Base-by-base conservation (phyloP, 2,797 vertebrate genomes). In the Hippopotamyrus pictus region DNA sequence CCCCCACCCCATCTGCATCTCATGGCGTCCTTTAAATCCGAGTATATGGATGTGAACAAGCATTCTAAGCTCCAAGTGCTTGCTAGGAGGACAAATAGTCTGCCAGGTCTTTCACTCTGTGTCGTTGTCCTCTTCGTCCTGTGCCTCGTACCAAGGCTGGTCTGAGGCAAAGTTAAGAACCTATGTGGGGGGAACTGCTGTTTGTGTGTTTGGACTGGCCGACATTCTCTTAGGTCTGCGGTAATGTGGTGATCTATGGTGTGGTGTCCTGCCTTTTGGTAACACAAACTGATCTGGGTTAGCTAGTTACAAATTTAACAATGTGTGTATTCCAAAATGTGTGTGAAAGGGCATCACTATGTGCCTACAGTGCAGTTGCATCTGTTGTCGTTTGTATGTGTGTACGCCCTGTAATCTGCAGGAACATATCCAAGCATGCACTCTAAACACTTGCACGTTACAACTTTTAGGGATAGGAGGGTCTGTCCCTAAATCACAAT, bases 1-100 rank as follows among this genome's bases (percentile, higher is more conserved):
- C 86, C 90, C 89, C 86, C 69, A 41, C 89, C 79, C 87, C 76
- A 12, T 54, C 89, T 76, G 82, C 83, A 48, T n/a, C 48, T 85
- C 12, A 22, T 41, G 44, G 14, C 50, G n/a, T 69, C 46, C 62
- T 37, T 86, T 69, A 51, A 65, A 46, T 65, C 54, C 14, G 17
- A 22, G 12, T 14, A 86, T 62, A 22, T 48, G 50, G 51, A 37
- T 17, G n/a, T 5, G 3, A 29, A 14, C 19, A n/a, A 6, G 22
- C 62, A 22, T 51, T 82, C 44, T 82, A 19, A 69, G 62, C 25
- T 33, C 62, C n/a, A 2, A 51, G 1, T 25, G 11, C 50, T 53
- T 29, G 14, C 48, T 33, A 6, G n/a, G 9, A 25, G 44, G 25
- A 53, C 29, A 57, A 53, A 5, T 87, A 6, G 50, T 25, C 50